Evolutionary conservation across 2,113 vertebrate species (phyloP).

Genomic region (Oncorhynchus kisutch): DNA sequence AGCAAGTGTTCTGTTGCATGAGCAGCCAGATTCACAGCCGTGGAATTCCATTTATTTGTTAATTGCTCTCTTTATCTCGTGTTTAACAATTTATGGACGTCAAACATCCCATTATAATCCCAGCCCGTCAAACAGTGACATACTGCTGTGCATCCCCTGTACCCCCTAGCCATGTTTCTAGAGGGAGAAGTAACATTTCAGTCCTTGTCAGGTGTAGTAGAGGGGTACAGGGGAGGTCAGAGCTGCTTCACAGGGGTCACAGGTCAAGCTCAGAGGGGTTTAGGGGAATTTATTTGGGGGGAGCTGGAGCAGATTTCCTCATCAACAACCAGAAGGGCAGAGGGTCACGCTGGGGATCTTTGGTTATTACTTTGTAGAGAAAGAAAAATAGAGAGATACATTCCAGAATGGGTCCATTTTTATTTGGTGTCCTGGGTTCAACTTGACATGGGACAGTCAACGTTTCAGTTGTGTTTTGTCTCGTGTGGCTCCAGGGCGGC

Average conservation of each 20-base stretch:
- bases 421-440: not conserved
- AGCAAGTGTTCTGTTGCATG: not conserved
- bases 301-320: not conserved
- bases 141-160: not conserved
- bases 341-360: not conserved
- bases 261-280: not conserved
- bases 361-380: not conserved
- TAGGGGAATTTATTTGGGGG: not conserved
- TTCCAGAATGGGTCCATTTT: not conserved
- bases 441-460: not conserved
- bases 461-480: not conserved
- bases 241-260: not conserved
- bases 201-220: not conserved
- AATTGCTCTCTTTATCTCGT: not conserved
- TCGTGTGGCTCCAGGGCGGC: not conserved
- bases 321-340: not conserved
- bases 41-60: slow-evolving; percentile 9
- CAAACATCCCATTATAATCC: not conserved
- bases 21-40: slow-evolving; percentile 7
- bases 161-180: not conserved
- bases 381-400: not conserved
- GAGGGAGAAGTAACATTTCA: not conserved
- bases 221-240: not conserved
- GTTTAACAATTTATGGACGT: not conserved
- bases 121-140: not conserved